These are phyloP conservation scores for Tuta absoluta DNA, from an alignment of 2,888 invertebrate genomes.

Conservation along the genomic window DNA sequence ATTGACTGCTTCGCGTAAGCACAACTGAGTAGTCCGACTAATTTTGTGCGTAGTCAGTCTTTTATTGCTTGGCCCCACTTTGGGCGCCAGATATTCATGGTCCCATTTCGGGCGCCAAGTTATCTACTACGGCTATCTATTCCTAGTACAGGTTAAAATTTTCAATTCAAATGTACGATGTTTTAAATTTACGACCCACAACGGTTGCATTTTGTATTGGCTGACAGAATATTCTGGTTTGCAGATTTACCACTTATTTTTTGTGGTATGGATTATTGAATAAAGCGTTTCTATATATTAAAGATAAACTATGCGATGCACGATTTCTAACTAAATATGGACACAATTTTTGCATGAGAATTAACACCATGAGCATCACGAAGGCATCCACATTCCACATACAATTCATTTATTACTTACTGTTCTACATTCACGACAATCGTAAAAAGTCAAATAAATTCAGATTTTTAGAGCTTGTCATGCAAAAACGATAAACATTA, in stretches of 20 bases:
- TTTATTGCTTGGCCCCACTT: background rate
- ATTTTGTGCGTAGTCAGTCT: too few species aligned
- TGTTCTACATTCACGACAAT: conserved; percentile 18
- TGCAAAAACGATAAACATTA: conserved; percentile 52
- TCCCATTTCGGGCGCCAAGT: too few species aligned
- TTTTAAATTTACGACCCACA: background rate
- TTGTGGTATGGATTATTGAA: too few species aligned
- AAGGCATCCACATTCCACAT: background rate
- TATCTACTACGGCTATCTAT: too few species aligned
- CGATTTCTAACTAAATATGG: background rate
- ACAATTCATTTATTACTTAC: background rate
- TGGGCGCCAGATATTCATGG: background rate
- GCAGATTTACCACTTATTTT: too few species aligned
- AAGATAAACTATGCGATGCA: too few species aligned
- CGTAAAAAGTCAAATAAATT: conserved; percentile 35
- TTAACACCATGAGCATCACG: background rate
- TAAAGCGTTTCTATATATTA: too few species aligned
- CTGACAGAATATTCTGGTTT: background rate
- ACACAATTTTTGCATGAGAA: too few species aligned
- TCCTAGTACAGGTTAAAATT: background rate
- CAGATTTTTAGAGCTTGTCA: conserved; percentile 52
- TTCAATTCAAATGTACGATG: background rate
- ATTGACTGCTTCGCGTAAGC: background rate
- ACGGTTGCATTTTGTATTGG: background rate
- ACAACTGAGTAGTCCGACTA: background rate